phyloP scores from a whole-genome alignment of 2,888 invertebrate genomes.

The Andrena hattorfiana region DNA sequence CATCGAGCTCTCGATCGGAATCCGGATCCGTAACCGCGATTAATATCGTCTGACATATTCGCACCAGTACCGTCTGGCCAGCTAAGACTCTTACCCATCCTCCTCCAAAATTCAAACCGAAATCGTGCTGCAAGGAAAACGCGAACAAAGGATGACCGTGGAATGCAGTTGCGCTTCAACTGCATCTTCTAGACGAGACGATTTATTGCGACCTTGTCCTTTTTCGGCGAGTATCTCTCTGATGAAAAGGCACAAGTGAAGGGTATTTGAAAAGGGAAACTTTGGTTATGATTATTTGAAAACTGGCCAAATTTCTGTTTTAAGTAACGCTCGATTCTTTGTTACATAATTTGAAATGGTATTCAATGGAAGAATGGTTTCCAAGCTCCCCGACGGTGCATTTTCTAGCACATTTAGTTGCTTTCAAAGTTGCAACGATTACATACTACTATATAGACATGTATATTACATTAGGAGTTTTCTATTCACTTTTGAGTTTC shows the following conservation, averaged over 20 bases:
- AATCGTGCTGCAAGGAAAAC: neutral
- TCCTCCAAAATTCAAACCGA: neutral
- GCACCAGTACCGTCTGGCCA: neutral
- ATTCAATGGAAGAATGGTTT: neutral
- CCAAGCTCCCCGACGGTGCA: neutral
- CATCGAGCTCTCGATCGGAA: constrained; percentile 63
- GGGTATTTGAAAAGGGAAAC: too few relatives aligned
- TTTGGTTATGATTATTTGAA: too few relatives aligned
- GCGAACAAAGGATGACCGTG: neutral
- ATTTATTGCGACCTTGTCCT: constrained; percentile 20
- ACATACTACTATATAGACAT: neutral
- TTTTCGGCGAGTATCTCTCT: neutral
- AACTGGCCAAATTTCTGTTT: too few relatives aligned
- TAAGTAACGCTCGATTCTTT: constrained; percentile 4
- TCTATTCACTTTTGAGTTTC: neutral
- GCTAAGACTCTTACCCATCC: neutral
- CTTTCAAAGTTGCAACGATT: neutral
- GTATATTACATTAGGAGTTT: too few relatives aligned
- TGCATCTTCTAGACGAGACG: constrained; percentile 18
- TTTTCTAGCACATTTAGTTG: neutral
- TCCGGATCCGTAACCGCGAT: constrained; percentile 63
- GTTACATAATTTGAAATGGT: constrained; percentile 6
- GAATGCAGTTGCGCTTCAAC: neutral
- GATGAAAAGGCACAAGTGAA: too few relatives aligned
- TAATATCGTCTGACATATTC: constrained; percentile 50